phyloP scores from a whole-genome alignment of 2,888 invertebrate genomes.

The Onchidella celtica region DNA sequence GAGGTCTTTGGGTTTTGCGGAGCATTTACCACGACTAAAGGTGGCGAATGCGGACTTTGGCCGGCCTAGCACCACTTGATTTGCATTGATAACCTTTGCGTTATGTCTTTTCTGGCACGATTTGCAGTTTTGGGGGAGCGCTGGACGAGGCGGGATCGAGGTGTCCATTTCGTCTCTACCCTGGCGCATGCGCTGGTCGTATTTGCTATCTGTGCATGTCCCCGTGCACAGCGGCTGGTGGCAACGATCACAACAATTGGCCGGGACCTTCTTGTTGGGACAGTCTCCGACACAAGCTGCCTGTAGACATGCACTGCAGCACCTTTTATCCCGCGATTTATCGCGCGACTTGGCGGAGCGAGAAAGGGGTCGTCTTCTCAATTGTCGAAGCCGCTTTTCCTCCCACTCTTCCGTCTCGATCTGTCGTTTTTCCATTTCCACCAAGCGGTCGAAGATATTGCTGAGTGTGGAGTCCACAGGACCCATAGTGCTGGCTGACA shows the following conservation, averaged over 20 bases:
- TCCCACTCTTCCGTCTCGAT: conserved; percentile 71
- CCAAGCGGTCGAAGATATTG: conserved; percentile 63
- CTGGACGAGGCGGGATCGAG: conserved; percentile 50
- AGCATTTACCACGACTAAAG: conserved; percentile 63
- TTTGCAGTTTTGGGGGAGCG: conserved; percentile 62
- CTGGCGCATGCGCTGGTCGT: conserved; percentile 70
- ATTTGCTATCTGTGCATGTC: conserved; percentile 64
- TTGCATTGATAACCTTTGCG: conserved; percentile 70
- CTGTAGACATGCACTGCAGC: conserved; percentile 71
- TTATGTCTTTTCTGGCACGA: conserved; percentile 65
- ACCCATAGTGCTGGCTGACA: background rate
- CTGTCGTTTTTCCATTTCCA: conserved; percentile 68
- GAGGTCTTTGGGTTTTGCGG: conserved; percentile 61
- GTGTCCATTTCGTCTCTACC: conserved; percentile 39
- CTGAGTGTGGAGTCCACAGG: conserved; percentile 1
- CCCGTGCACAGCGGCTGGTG: conserved; percentile 65
- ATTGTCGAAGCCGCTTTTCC: conserved; percentile 55
- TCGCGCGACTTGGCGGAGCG: conserved; percentile 42
- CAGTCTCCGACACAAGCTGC: conserved; percentile 74
- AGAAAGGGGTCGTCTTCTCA: conserved; percentile 52
- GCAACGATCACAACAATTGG: conserved; percentile 63
- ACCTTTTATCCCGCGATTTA: conserved; percentile 63
- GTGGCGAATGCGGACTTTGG: conserved; percentile 67
- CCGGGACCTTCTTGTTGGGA: conserved; percentile 64
- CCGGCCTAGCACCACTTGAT: conserved; percentile 64